Evolutionary conservation across 2,797 vertebrate genomes (phyloP), one percentile per base, ranked within the genome.

Genomic region (Arrhamphus sclerolepis): DNA sequence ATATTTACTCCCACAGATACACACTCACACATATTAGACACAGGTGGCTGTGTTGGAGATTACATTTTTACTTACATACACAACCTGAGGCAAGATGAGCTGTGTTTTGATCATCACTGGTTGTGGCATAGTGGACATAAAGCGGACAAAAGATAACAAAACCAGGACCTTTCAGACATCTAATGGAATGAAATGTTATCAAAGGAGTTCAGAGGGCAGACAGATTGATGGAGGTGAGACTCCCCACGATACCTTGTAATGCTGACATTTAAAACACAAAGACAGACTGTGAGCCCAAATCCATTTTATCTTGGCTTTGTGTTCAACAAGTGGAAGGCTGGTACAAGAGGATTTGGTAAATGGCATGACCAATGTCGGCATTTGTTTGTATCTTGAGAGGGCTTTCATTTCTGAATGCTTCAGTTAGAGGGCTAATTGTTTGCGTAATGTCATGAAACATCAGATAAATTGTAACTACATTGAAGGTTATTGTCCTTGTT

Each of bases 191-290:
- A 55, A 47, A 41, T 18, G 21, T 58, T 48, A 79, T 84, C 83
- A 84, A 81, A 84, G 70, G 54, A 61, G 77, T 75, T 87, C 75
- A 72, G 67, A 78, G 76, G 55, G 62, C 61, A 77, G 54, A 50
- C 65, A 39, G 62, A 53, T 55, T 67, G 77, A 77, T 64, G 61
- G 57, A 77, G 64, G 57, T 66, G 67, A 66, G 74, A 63, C 77
- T 82, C 72, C 66, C 67, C 52, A 1, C 59, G 73, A 75, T 56
- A 58, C 66, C 72, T 63, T 63, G 66, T 64, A 70, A 77, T 86
- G 80, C 82, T 86, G 82, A 86, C 82, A 86, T 88, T 79, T 85
- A 56, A 72, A 76, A 76, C 24, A 86, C 70, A 85, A 78, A 75
- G 75, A 75, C 28, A 72, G 67, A 67, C 59, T 28, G 28, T 54